phyloP scores from a whole-genome alignment of 2,113 vertebrate species.

The Malurus alboscapulatus region DNA sequence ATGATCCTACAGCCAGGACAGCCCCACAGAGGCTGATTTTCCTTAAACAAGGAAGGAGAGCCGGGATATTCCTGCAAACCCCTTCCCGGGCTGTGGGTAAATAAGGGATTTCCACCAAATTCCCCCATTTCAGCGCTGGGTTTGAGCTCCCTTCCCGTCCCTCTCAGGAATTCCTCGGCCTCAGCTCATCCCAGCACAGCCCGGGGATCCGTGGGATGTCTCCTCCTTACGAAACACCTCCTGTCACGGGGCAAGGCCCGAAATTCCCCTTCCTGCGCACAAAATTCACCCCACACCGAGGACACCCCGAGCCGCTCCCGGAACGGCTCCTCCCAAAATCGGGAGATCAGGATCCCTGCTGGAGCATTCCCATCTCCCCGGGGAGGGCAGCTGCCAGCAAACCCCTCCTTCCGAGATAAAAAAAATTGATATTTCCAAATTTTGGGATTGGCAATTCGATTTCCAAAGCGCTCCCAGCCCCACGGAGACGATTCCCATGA shows the following conservation, averaged over 20 bases:
- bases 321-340: accelerated
- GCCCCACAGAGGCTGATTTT: accelerated
- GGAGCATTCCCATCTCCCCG: accelerated
- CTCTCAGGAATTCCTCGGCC: accelerated
- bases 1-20: accelerated
- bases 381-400: too few species aligned
- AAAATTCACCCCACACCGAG: accelerated
- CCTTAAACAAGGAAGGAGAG: neutral
- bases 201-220: accelerated
- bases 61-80: too few species aligned
- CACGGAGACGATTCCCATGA: accelerated
- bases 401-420: accelerated
- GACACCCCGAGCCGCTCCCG: accelerated
- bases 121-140: accelerated
- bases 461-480: accelerated
- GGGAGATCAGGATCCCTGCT: accelerated
- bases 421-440: accelerated
- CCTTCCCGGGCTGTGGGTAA: accelerated
- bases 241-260: accelerated
- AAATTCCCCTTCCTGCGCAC: accelerated
- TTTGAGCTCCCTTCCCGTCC: accelerated
- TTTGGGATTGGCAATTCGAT: accelerated
- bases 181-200: accelerated
- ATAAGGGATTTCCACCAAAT: neutral
- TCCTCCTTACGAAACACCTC: accelerated